A percentile compares a stretch with the other conserved stretches of the same genome.
Conservation (phyloP, 2,113 vertebrate genomes). For the Crypturellus undulatus region DNA sequence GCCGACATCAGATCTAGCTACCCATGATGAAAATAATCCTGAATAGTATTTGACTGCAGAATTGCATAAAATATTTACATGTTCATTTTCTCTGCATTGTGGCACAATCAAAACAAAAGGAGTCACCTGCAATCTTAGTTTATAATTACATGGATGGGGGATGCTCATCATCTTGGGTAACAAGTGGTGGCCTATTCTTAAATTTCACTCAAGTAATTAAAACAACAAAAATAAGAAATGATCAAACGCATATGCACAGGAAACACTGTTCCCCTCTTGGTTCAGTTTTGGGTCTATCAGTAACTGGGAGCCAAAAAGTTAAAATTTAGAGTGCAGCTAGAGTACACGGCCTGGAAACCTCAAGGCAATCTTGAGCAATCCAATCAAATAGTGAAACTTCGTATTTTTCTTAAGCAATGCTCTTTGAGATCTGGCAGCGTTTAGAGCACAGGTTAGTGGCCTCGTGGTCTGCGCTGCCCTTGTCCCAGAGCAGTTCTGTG, state of each 20-base stretch:
- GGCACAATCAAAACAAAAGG: not conserved
- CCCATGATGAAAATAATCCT: not conserved
- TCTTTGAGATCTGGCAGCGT: accelerated
- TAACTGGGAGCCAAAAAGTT: not conserved
- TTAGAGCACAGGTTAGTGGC: accelerated
- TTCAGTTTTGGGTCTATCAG: not conserved
- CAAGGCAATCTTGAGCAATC: not conserved
- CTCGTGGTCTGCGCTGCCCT: not conserved
- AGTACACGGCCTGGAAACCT: no score
- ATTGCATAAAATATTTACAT: not conserved
- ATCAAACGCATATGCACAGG: not conserved
- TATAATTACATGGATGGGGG: not conserved
- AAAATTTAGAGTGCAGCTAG: not conserved
- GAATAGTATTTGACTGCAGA: not conserved
- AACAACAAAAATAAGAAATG: not conserved
- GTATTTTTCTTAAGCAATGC: not conserved
- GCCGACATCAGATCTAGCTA: not conserved
- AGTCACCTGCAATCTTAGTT: not conserved
- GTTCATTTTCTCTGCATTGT: not conserved
- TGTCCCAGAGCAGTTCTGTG: accelerated
- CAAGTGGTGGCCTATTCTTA: not conserved
- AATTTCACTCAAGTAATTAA: not conserved
- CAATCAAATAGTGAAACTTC: no score
- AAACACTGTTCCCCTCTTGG: not conserved
- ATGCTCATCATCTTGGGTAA: not conserved